Conservation (phyloP, 2,113 vertebrate species). For the Sterna hirundo region DNA sequence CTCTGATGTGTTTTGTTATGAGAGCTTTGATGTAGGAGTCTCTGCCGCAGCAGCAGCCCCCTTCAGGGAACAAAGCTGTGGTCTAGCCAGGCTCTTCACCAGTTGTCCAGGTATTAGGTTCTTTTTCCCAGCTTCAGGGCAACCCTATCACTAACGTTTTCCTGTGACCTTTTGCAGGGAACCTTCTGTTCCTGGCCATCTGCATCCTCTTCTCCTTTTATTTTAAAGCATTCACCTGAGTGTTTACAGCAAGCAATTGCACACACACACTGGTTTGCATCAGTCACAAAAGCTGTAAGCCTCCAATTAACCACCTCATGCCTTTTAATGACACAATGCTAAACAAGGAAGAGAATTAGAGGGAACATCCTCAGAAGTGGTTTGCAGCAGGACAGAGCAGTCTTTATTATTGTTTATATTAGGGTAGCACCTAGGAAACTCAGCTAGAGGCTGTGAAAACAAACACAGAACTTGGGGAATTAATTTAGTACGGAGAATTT, state of each 20-base stretch:
- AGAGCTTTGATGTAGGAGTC: conserved; percentile 52
- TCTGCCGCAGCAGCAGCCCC: conserved; percentile 21
- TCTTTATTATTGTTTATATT: conserved; percentile 24
- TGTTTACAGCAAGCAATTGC: not conserved
- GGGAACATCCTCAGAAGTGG: conserved; percentile 53
- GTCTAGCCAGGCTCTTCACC: conserved; percentile 57
- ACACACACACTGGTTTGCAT: conserved; percentile 18
- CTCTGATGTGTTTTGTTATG: conserved; percentile 55
- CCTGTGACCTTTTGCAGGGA: conserved; percentile 55
- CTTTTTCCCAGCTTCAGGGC: conserved; percentile 45
- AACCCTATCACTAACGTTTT: conserved; percentile 57
- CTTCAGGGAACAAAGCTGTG: conserved; percentile 43
- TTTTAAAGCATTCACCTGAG: conserved; percentile 31
- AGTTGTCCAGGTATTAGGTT: conserved; percentile 84
- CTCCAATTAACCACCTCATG: conserved; percentile 62
- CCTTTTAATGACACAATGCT: conserved; percentile 52
- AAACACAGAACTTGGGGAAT: conserved; percentile 33
- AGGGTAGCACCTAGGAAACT: conserved; percentile 56
- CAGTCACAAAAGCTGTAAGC: conserved; percentile 55
- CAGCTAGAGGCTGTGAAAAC: conserved; percentile 67
- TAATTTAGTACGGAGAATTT: conserved; percentile 26
- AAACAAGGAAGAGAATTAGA: conserved; percentile 51
- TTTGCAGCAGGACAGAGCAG: conserved; percentile 46
- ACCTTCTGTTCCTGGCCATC: conserved; percentile 67
- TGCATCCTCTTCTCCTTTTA: not conserved